These are phyloP conservation scores for Stylophora pistillata DNA, from an alignment of 64 coral and sea anemone species.

Conservation along the genomic window DNA sequence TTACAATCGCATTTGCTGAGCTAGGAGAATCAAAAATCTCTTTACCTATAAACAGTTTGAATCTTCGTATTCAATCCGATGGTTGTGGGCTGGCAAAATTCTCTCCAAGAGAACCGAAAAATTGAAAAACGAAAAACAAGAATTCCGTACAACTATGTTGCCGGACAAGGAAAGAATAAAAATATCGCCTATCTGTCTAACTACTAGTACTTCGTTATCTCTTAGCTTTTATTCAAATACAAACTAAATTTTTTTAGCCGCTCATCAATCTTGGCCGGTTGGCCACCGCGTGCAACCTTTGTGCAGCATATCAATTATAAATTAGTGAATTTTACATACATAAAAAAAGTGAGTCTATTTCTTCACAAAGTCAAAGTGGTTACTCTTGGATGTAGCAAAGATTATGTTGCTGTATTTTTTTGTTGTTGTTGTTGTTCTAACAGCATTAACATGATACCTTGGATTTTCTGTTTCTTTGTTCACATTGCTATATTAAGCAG, in stretches of 20 bases:
- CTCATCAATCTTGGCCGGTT: conserved; percentile 6
- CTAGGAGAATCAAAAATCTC: not conserved
- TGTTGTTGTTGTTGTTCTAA: not conserved
- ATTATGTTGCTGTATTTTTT: not conserved
- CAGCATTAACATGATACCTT: not conserved
- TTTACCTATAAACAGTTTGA: not conserved
- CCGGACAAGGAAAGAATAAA: not conserved
- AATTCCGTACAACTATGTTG: not conserved
- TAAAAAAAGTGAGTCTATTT: conserved; percentile 51
- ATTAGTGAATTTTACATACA: conserved; percentile 79
- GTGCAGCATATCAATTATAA: conserved; percentile 72
- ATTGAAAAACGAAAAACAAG: not conserved
- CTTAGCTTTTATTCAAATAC: conserved; percentile 1
- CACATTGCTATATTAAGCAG: not conserved
- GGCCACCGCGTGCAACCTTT: conserved; percentile 8
- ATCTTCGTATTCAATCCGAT: not conserved
- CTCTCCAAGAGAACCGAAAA: not conserved
- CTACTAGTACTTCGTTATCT: not conserved
- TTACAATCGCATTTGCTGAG: not conserved
- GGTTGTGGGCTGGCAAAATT: not conserved
- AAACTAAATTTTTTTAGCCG: conserved; percentile 26
- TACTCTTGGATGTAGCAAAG: not conserved
- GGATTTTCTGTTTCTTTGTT: not conserved
- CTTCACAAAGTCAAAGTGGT: conserved; percentile 30
- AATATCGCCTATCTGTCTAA: not conserved